Base-by-base conservation (phyloP, 2,797 vertebrate genomes). In the Urophycis tenuis region DNA sequence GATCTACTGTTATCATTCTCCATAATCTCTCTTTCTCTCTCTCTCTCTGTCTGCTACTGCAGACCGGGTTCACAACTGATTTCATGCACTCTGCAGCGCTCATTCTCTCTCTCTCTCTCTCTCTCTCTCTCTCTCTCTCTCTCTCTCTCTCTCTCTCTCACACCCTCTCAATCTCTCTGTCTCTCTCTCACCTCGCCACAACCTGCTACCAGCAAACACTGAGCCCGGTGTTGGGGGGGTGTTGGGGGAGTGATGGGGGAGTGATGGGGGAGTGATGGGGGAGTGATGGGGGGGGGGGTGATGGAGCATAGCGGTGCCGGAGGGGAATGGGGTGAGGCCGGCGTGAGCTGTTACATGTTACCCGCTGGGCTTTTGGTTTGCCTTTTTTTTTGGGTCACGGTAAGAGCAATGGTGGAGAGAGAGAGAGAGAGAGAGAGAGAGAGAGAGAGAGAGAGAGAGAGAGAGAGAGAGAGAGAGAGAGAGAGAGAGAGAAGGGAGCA, bases 311-410 rank as follows among this genome's bases (percentile, higher is more conserved):
- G n/a, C n/a, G n/a, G n/a, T n/a, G n/a, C n/a, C n/a, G n/a, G n/a
- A n/a, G n/a, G n/a, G n/a, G n/a, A n/a, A n/a, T n/a, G n/a, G n/a
- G 12, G 39, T 17, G 17, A 49, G 17, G 22, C 78, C 0, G 71
- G 69, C 9, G 2, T 80, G 85, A 74, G 34, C 45, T 22, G 74
- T 79, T 77, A 75, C 70, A 2, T 0, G 71, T 80, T 77, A 0
- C 85, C 73, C 0, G 75, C 78, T 83, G 83, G 76, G 77, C 71
- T 79, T 85, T 80, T 84, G 84, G 85, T 81, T 81, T 25, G n/a
- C 53, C 83, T 71, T 77, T 2, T 60, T 60, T 60, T 60, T 60
- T n/a, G 5, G 53, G 53, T 60, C 69, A 81, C 78, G 36, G 71
- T 7, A 72, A 72, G 31, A 35, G 19, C n/a, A 15, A 72, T 72